A percentile compares a stretch with the other conserved stretches of the same genome.
Evolutionary conservation across 2,113 vertebrate genomes (phyloP).

Genomic region (Benitochromis conjunctus): DNA sequence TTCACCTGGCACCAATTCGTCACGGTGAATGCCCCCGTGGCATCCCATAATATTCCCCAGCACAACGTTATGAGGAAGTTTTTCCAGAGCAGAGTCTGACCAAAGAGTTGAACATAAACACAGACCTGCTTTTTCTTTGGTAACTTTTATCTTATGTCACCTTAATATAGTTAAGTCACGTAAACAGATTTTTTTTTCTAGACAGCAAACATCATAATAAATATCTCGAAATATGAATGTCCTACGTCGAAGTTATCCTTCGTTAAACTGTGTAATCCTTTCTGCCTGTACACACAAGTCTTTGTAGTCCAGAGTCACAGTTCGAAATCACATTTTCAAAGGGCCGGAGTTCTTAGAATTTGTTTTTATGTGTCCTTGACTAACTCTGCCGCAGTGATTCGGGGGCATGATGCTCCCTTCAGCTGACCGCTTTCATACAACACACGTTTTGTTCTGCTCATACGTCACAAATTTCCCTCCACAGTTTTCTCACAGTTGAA

Average conservation of each 20-base stretch:
- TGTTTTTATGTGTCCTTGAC: background rate
- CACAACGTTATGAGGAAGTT: background rate
- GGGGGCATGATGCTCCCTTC: constrained; percentile 1
- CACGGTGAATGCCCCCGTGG: background rate
- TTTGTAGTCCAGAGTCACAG: background rate
- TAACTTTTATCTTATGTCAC: background rate
- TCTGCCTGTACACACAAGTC: background rate
- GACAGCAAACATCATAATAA: background rate
- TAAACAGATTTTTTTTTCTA: background rate
- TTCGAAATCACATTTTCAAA: constrained; percentile 19
- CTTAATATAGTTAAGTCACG: background rate
- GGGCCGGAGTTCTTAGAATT: background rate
- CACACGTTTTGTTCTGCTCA: constrained; percentile 28
- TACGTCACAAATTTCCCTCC: constrained; percentile 9
- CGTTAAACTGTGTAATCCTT: background rate
- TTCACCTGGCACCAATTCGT: background rate
- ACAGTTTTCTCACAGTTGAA: constrained; percentile 10
- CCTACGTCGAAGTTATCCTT: background rate
- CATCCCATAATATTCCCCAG: background rate
- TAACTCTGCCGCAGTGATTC: background rate
- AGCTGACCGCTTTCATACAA: constrained; percentile 49
- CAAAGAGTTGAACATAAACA: background rate
- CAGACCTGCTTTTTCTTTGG: background rate
- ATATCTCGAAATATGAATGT: background rate
- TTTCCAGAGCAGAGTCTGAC: background rate